Evolutionary conservation across 2,888 invertebrate species (phyloP).

Genomic region (Fragum fragum): DNA sequence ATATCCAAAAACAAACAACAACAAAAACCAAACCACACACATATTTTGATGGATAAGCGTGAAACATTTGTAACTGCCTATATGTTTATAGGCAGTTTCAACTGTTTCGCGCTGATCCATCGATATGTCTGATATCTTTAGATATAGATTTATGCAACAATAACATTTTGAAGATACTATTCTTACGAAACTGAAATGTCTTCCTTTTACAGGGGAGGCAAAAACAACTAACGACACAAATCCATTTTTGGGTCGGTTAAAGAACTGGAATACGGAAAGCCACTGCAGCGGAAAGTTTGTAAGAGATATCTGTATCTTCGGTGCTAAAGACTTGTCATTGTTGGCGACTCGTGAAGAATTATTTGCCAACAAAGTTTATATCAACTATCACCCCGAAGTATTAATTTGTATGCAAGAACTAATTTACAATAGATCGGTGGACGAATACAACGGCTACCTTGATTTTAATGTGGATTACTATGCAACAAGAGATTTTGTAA

Average conservation of each 20-base stretch:
- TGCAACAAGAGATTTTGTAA: conserved; percentile 2
- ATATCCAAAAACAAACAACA: too few species aligned
- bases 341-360: not conserved
- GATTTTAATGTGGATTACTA: not conserved
- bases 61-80: not conserved
- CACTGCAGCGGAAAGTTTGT: not conserved
- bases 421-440: conserved; percentile 4
- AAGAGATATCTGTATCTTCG: not conserved
- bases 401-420: conserved; percentile 2
- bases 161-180: not conserved
- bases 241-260: not conserved
- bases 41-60: not conserved
- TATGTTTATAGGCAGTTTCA: too few species aligned
- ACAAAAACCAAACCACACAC: not conserved
- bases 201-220: not conserved
- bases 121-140: not conserved
- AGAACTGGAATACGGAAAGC: not conserved
- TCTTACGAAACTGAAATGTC: not conserved
- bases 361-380: not conserved
- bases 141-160: not conserved
- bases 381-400: conserved; percentile 1
- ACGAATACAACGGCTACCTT: not conserved
- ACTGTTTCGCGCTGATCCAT: too few species aligned
- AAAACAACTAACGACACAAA: not conserved
- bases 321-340: not conserved